Percentiles rank a stretch among this genome's conserved stretches.
Evolutionary conservation across 2,888 invertebrate species (phyloP).

Genomic region (Hypselothyrea guttata): DNA sequence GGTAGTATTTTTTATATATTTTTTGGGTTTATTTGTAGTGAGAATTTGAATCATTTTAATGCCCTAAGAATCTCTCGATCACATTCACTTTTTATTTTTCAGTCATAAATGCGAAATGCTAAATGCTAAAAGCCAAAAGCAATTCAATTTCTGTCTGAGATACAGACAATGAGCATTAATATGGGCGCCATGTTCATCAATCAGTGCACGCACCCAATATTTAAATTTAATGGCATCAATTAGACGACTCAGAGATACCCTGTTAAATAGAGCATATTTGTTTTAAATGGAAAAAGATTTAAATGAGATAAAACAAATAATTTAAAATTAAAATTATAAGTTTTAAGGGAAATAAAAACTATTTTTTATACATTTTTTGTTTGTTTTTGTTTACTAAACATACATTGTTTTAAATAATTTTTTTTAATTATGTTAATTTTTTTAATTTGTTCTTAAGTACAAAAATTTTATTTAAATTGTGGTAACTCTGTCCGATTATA

Average conservation of each 20-base stretch:
- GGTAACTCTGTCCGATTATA: no score
- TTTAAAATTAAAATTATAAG: no score
- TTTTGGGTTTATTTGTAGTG: conserved; percentile 13
- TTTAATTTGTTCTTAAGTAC: no score
- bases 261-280: not conserved
- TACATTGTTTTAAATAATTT: no score
- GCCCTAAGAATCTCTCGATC: not conserved
- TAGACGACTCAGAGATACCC: conserved; percentile 21
- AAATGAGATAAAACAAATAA: no score
- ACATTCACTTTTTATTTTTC: conserved; percentile 21
- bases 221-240: conserved; percentile 1
- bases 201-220: conserved; percentile 49
- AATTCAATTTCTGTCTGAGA: conserved; percentile 32
- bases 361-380: no score
- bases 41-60: not conserved
- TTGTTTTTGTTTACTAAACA: no score
- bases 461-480: no score
- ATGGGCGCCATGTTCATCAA: conserved; percentile 57
- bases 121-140: conserved; percentile 56
- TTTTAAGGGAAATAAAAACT: conserved; percentile 4
- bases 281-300: no score
- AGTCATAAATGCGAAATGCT: conserved; percentile 11
- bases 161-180: conserved; percentile 35
- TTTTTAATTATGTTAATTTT: no score
- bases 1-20: no score